Base-by-base conservation (phyloP, 2,888 invertebrate genomes). In the Pristionchus maxplancki region DNA sequence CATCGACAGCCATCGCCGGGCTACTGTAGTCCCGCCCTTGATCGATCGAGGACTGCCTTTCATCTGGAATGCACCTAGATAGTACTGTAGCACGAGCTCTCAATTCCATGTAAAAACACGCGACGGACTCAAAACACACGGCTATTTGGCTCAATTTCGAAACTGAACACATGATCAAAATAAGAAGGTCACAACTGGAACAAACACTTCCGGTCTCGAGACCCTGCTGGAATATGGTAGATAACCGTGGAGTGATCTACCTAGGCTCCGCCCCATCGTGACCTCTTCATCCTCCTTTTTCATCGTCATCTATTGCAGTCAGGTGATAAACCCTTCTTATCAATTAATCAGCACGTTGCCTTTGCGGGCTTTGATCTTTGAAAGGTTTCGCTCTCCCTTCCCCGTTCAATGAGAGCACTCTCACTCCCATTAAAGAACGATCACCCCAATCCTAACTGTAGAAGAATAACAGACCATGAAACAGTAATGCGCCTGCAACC, bases 1-100 rank as follows among this genome's bases (percentile, higher is more conserved):
- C 15, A 53, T 53, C 34, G 86, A 87, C 20, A 87, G 71, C 67
- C 71, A 87, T 50, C 86, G 11, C 71, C 31, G 62, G 28, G 85
- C 40, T 5, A 85, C 44, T 1, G 62, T 85, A 31, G 31, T 44
- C 28, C 40, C 78, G 24, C 78, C 44, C 78, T 48, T 24, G 37
- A 78, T 40, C 78, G 78, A 44, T 44, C 78, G 44, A 8, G 78
- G 44, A 17, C 28, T 48, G 9, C 78, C 11, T 37, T 1, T 34
- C 17, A 17, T 58, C 58, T 58, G 58, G n/a, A 58, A 58, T n/a
- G 8, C 50, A 20, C 1, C 15, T 50, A 50, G 20, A 20, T 50
- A 20, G 50, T 50, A 67, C 67, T 15, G 28, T n/a, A n/a, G 13
- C n/a, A 4, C 64, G n/a, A 64, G 11, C n/a, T n/a, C n/a, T n/a